Percentiles rank a stretch among this genome's conserved stretches.
Conservation (phyloP, 2,888 invertebrate species). For the Xestia sexstrigata region DNA sequence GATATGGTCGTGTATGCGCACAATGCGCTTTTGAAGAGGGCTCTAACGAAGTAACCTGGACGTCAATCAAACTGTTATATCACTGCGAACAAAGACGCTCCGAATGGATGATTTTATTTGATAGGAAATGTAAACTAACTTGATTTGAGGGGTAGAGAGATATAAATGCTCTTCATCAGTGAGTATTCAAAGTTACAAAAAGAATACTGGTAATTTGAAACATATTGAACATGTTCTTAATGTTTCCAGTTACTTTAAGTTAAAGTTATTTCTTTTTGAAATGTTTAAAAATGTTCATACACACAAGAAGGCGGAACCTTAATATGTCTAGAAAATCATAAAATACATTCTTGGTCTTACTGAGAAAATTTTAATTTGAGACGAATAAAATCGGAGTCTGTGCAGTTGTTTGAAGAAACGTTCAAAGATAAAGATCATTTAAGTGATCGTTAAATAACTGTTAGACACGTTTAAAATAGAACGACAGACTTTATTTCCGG, state of each 20-base stretch:
- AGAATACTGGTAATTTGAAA: neutral
- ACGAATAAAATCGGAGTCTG: constrained; percentile 42
- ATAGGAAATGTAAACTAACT: constrained; percentile 37
- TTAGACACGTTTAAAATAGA: constrained; percentile 65
- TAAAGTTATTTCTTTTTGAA: neutral
- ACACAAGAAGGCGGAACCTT: neutral
- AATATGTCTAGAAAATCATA: neutral
- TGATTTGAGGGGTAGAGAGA: constrained; percentile 11
- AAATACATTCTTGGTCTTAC: neutral
- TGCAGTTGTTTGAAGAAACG: constrained; percentile 52
- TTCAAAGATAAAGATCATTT: constrained; percentile 63
- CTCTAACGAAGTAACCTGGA: constrained; percentile 80
- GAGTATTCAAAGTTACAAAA: constrained; percentile 26
- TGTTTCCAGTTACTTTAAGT: neutral
- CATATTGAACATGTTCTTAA: neutral
- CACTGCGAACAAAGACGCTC: constrained; percentile 56
- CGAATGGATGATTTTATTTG: constrained; percentile 42
- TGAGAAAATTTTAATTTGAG: constrained; percentile 30
- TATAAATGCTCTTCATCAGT: constrained; percentile 27
- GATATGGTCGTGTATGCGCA: constrained; percentile 56
- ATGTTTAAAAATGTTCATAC: neutral
- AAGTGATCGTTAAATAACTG: constrained; percentile 69
- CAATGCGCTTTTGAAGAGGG: constrained; percentile 78
- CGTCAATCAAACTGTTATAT: constrained; percentile 82
- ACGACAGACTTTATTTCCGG: constrained; percentile 72